phyloP scores from a whole-genome alignment of 2,888 invertebrate species.

The Melangyna quadrimaculata region DNA sequence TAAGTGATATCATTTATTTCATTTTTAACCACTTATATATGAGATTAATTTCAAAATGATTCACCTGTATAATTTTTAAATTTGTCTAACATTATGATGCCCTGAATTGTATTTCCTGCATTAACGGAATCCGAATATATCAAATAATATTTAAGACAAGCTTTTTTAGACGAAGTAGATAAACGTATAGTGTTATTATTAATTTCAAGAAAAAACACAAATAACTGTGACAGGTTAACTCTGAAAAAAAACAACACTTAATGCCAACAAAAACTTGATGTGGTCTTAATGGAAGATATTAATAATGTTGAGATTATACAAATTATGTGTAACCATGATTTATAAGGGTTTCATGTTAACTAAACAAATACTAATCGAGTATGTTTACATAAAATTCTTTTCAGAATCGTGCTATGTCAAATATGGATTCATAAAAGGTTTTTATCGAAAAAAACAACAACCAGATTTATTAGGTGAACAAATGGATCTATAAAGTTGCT shows the following conservation, averaged over 20 bases:
- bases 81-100: not conserved
- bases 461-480: no score
- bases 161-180: not conserved
- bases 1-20: conserved; percentile 51
- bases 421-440: no score
- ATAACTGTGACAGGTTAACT: not conserved
- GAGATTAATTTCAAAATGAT: not conserved
- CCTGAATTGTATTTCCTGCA: not conserved
- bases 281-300: not conserved
- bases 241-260: not conserved
- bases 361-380: not conserved
- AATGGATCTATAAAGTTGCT: no score
- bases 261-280: not conserved
- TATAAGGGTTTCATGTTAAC: not conserved
- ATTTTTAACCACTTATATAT: not conserved
- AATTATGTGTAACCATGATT: not conserved
- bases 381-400: not conserved
- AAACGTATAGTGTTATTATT: not conserved
- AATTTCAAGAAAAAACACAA: not conserved
- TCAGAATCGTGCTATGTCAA: no score
- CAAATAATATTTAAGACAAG: not conserved
- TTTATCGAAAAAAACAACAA: no score
- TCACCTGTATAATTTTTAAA: not conserved
- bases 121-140: not conserved
- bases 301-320: not conserved